Conservation (phyloP, 1,140 invertebrate species). For the Leptonema lineaticorne region DNA sequence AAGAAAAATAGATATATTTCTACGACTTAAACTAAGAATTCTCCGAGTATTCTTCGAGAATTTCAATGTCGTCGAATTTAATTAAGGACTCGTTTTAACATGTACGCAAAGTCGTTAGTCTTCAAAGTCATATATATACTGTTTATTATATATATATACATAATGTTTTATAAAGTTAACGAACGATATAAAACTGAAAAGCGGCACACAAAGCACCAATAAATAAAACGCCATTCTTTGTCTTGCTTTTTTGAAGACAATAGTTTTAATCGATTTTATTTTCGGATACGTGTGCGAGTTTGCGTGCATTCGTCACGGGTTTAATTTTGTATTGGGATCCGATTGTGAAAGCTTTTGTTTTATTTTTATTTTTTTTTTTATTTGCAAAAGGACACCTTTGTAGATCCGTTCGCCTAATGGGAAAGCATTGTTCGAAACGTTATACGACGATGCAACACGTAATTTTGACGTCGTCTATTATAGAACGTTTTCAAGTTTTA, state of each 20-base stretch:
- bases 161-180: no score
- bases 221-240: constrained; percentile 1
- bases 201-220: constrained; percentile 1
- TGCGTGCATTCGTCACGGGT: neutral
- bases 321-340: neutral
- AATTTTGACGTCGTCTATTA: no score
- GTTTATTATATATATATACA: no score
- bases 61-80: constrained; percentile 39
- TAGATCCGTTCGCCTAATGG: neutral
- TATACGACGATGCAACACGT: no score
- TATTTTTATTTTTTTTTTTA: neutral
- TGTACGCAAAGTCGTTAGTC: constrained; percentile 35
- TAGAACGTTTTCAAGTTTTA: no score
- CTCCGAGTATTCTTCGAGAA: constrained; percentile 18
- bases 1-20: no score
- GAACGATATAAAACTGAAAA: no score
- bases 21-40: no score
- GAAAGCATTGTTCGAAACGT: constrained; percentile 1
- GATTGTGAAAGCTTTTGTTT: neutral
- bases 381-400: neutral
- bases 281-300: neutral
- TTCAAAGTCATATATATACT: no score
- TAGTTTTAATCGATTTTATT: no score
- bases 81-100: constrained; percentile 37
- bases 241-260: no score